phyloP scores from a whole-genome alignment of 2,113 vertebrate species.

The Mohoua ochrocephala region DNA sequence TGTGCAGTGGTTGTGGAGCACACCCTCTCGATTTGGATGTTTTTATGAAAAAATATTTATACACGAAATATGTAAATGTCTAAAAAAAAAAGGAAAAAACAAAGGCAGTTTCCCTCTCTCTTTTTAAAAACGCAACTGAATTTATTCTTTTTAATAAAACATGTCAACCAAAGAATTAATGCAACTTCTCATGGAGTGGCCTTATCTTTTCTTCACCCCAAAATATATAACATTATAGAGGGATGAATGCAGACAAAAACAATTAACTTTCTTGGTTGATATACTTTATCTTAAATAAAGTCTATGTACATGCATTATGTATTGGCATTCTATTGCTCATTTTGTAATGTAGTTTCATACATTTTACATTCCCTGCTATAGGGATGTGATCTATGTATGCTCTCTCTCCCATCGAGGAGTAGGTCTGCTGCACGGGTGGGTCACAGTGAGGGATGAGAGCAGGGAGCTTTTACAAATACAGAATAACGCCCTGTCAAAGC shows the following conservation, averaged over 20 bases:
- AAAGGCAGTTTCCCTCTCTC: conserved; percentile 57
- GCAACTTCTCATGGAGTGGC: conserved; percentile 22
- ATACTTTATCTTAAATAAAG: conserved; percentile 51
- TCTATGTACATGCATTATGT: conserved; percentile 9
- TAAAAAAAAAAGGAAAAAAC: conserved; percentile 28
- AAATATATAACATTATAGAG: conserved; percentile 37
- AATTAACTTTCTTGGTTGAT: conserved; percentile 62
- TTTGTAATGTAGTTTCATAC: background rate
- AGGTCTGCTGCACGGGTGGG: background rate
- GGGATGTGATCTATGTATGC: background rate
- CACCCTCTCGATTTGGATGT: conserved; percentile 64
- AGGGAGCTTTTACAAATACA: conserved; percentile 6
- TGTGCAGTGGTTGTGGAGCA: conserved; percentile 54
- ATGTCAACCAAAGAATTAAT: conserved; percentile 65
- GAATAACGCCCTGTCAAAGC: background rate
- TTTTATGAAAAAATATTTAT: conserved; percentile 80
- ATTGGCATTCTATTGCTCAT: conserved; percentile 1
- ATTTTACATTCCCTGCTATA: background rate
- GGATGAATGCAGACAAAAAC: conserved; percentile 39
- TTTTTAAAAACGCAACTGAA: conserved; percentile 66
- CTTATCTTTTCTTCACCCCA: conserved; percentile 10
- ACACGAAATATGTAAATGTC: conserved; percentile 75
- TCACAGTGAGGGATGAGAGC: background rate
- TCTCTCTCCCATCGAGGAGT: background rate
- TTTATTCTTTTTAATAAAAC: conserved; percentile 82